Percentiles rank a stretch among this genome's conserved stretches.
Conservation (phyloP, 2,113 vertebrate species). For the Struthidea cinerea region DNA sequence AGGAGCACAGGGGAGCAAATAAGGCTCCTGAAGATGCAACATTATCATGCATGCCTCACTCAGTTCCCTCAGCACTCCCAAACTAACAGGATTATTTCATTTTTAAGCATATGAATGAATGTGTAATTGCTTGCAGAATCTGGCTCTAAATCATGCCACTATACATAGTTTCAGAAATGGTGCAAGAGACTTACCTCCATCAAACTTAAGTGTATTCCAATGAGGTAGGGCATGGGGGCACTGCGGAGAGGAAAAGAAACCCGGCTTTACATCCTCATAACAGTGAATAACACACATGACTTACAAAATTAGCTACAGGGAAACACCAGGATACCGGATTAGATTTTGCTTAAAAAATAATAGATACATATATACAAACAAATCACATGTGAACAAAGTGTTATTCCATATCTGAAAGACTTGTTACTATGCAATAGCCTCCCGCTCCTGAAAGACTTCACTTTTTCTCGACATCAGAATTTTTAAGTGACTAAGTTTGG, state of each 20-base stretch:
- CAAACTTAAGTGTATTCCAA: conserved; percentile 85
- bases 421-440: neutral
- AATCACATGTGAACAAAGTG: neutral
- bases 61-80: neutral
- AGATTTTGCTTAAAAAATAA: conserved; percentile 49
- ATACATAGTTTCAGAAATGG: neutral
- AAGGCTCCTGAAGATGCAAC: neutral
- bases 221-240: conserved; percentile 88
- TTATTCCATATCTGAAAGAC: neutral
- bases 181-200: conserved; percentile 80
- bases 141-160: neutral
- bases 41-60: rapidly evolving
- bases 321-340: neutral
- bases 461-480: neutral
- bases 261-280: conserved; percentile 53
- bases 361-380: neutral
- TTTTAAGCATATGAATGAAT: conserved; percentile 9
- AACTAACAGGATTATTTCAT: neutral
- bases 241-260: conserved; percentile 73
- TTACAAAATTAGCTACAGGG: neutral
- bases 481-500: neutral
- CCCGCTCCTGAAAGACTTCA: neutral
- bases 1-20: neutral
- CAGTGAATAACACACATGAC: neutral
- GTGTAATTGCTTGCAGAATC: neutral